These are phyloP conservation scores for Drymodes brunneopygia DNA, from an alignment of 2,113 vertebrate species.

Conservation along the genomic window DNA sequence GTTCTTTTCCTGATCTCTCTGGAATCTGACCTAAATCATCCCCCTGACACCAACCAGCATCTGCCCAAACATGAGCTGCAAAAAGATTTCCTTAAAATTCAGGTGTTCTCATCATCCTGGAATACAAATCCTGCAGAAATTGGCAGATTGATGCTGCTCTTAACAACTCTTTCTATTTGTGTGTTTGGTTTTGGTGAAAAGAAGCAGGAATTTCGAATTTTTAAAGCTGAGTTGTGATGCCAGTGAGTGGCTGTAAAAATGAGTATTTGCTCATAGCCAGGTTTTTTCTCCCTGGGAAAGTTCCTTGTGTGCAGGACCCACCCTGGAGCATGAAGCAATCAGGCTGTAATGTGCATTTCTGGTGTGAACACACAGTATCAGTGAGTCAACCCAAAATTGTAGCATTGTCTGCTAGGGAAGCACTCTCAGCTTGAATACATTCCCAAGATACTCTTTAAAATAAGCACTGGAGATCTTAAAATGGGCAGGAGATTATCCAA, in stretches of 20 bases:
- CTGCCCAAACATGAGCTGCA: accelerated
- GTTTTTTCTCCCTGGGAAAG: background rate
- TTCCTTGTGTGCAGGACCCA: slow-evolving; percentile 9
- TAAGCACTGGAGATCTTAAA: background rate
- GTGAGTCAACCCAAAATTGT: slow-evolving; percentile 5
- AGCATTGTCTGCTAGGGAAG: background rate
- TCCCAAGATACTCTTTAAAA: background rate
- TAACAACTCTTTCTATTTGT: background rate
- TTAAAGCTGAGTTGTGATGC: background rate
- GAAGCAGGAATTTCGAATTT: background rate
- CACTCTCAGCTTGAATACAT: background rate
- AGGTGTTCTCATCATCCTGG: background rate
- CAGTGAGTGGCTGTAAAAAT: background rate
- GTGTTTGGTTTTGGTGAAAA: background rate
- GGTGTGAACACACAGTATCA: background rate
- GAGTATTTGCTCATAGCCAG: background rate
- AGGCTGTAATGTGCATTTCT: background rate
- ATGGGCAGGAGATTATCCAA: background rate
- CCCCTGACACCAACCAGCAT: background rate
- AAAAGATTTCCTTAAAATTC: background rate
- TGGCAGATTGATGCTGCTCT: background rate
- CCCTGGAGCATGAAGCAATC: background rate
- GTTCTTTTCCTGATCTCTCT: background rate
- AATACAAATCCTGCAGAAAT: background rate
- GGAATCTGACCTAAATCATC: background rate